phyloP scores from a whole-genome alignment of 2,888 invertebrate species.

The Dyspetes luteomarginatus region DNA sequence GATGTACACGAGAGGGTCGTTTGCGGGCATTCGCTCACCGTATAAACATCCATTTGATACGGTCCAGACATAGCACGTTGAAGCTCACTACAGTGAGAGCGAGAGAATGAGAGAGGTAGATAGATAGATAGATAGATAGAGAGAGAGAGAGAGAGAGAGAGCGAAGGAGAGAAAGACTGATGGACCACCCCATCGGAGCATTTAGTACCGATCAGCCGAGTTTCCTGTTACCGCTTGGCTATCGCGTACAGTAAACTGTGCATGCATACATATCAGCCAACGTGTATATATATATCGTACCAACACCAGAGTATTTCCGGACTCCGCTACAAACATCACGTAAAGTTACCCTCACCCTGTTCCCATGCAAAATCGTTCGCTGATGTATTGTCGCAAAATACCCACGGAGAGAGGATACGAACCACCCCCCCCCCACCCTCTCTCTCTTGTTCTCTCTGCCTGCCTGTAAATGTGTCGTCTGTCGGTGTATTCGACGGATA shows the following conservation, averaged over 20 bases:
- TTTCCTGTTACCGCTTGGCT: constrained; percentile 64
- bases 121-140: constrained; percentile 26
- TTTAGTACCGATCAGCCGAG: constrained; percentile 69
- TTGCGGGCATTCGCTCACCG: constrained; percentile 64
- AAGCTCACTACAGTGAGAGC: neutral
- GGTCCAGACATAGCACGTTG: constrained; percentile 37
- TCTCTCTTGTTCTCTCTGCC: too few relatives aligned
- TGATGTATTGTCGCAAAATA: constrained; percentile 32
- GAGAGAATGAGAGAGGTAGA: constrained; percentile 10
- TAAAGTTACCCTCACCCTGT: constrained; percentile 1
- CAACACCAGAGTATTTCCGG: constrained; percentile 15
- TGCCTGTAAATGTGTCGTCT: constrained; percentile 29
- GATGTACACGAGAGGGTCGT: constrained; percentile 39
- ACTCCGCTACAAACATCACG: neutral
- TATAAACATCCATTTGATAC: constrained; percentile 67
- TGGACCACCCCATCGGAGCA: constrained; percentile 57
- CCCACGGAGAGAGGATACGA: neutral
- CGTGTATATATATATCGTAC: neutral
- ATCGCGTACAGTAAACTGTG: constrained; percentile 59
- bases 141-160: neutral
- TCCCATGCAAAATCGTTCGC: constrained; percentile 7
- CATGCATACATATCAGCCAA: constrained; percentile 35
- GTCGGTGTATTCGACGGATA: constrained; percentile 22
- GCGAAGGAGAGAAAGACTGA: constrained; percentile 5
- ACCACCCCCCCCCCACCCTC: constrained; percentile 1